These are phyloP conservation scores for Dascyllus trimaculatus DNA, from an alignment of 2,113 vertebrate genomes.

Conservation along the genomic window DNA sequence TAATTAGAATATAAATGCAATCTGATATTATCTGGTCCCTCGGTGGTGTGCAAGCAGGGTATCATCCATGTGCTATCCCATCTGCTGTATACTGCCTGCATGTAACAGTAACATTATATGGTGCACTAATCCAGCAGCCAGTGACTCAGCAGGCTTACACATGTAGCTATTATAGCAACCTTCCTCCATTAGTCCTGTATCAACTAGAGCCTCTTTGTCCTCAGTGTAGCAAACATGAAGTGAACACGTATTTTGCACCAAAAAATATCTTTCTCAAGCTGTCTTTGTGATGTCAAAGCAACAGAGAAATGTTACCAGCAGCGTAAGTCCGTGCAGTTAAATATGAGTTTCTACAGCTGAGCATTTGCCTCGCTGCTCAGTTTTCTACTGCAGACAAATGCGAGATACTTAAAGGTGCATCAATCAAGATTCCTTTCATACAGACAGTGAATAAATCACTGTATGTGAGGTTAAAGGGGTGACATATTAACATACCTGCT, in stretches of 20 bases:
- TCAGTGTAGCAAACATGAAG: constrained; percentile 1
- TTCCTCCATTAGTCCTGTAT: not conserved
- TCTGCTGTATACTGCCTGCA: not conserved
- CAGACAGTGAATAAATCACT: not conserved
- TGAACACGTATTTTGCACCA: not conserved
- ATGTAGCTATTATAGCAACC: not conserved
- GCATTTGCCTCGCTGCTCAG: too few species aligned
- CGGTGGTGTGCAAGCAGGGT: not conserved
- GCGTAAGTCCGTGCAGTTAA: not conserved
- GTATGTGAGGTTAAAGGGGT: not conserved
- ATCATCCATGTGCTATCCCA: not conserved
- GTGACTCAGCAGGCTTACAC: constrained; percentile 15
- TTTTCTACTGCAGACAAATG: not conserved
- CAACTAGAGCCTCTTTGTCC: not conserved
- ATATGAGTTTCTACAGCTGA: not conserved
- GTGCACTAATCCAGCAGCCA: not conserved
- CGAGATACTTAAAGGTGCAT: not conserved
- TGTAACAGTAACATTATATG: not conserved
- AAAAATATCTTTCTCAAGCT: not conserved
- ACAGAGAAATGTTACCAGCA: not conserved
- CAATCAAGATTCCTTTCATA: not conserved
- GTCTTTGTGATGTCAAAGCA: not conserved
- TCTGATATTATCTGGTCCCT: constrained; percentile 7
- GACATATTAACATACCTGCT: not conserved
- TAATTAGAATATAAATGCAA: constrained; percentile 10